A percentile compares a stretch with the other conserved stretches of the same genome.
phyloP scores from a whole-genome alignment of 2,113 vertebrate genomes.

The Protobothrops mucrosquamatus region DNA sequence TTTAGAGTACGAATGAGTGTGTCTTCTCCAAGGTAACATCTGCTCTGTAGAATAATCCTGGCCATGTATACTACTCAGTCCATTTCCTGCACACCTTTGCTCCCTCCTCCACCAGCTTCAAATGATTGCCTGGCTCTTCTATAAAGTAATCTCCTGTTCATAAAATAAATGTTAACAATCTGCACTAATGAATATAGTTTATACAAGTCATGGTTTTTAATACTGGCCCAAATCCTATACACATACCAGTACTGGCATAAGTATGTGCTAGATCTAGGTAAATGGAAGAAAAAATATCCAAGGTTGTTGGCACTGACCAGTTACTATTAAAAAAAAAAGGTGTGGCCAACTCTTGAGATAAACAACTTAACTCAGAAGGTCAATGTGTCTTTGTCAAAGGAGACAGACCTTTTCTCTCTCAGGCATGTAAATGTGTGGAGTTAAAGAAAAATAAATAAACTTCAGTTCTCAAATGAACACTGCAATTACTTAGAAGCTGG shows the following conservation, averaged over 20 bases:
- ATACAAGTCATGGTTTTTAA: neutral
- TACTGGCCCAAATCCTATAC: neutral
- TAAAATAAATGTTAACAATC: neutral
- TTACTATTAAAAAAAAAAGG: neutral
- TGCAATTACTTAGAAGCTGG: slow-evolving; percentile 16
- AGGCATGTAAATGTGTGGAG: neutral
- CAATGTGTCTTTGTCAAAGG: neutral
- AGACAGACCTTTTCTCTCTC: neutral
- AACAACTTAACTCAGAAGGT: neutral
- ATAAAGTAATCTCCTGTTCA: neutral
- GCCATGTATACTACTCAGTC: neutral
- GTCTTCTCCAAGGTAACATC: neutral
- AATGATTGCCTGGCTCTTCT: neutral
- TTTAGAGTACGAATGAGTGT: neutral
- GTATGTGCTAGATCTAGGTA: neutral
- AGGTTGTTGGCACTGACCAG: neutral
- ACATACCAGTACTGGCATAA: neutral
- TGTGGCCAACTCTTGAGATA: neutral
- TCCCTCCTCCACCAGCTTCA: neutral
- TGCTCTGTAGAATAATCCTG: neutral
- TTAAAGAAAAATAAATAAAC: slow-evolving; percentile 21
- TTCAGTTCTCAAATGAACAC: neutral
- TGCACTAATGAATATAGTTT: neutral
- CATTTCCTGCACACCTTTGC: neutral
- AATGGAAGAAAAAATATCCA: neutral